phyloP scores from a whole-genome alignment of 2,888 invertebrate species.

The Spisula solida region DNA sequence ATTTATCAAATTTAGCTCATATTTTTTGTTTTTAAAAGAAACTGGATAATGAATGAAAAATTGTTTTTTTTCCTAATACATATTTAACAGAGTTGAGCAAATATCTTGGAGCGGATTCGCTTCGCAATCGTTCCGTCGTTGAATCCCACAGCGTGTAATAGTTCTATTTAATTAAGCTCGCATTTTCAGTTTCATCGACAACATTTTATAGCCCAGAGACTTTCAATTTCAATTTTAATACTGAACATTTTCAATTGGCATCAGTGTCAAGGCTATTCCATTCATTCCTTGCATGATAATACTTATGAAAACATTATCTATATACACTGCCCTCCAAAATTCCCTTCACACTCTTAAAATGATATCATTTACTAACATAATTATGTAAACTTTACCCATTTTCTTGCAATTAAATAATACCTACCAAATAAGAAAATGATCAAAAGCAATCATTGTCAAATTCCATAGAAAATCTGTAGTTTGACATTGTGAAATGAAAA shows the following conservation, averaged over 20 bases:
- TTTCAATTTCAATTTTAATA: background rate
- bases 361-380: no score
- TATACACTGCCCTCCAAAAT: no score
- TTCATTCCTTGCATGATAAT: no score
- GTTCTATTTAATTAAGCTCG: background rate
- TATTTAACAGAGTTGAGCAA: background rate
- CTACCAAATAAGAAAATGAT: no score
- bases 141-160: background rate
- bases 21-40: background rate
- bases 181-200: background rate
- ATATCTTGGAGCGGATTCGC: background rate
- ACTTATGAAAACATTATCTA: no score
- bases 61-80: background rate
- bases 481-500: no score
- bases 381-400: no score
- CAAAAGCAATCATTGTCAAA: no score
- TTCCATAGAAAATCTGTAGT: no score
- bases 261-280: background rate
- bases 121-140: constrained; percentile 6
- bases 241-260: background rate
- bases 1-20: background rate
- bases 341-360: no score
- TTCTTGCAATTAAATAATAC: no score
- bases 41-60: background rate
- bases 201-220: background rate